A percentile compares a stretch with the other conserved stretches of the same genome.
Evolutionary conservation across 2,113 vertebrate species (phyloP).

Genomic region (Heloderma charlesbogerti): DNA sequence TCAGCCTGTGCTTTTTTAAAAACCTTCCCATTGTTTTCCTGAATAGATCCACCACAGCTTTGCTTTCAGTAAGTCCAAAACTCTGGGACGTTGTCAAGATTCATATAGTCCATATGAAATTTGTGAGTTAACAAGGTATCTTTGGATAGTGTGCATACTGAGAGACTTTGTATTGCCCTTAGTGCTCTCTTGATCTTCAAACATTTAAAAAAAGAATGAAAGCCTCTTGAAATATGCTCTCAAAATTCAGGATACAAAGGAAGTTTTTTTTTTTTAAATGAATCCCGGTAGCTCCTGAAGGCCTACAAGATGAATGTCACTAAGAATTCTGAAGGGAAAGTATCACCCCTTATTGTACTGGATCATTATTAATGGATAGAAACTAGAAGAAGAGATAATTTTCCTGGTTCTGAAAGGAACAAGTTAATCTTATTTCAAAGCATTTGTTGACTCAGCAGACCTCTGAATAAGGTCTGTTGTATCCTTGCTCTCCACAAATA

Average conservation of each 20-base stretch:
- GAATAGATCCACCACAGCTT: background rate
- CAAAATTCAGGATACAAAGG: background rate
- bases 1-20: background rate
- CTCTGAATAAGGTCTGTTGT: rapidly evolving
- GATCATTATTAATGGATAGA: conserved; percentile 37
- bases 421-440: background rate
- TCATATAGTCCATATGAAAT: background rate
- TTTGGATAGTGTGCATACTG: background rate
- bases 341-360: background rate
- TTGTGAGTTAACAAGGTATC: background rate
- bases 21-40: background rate
- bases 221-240: background rate
- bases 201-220: background rate
- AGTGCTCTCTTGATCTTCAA: background rate
- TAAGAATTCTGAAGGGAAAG: conserved; percentile 8
- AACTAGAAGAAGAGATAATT: conserved; percentile 33
- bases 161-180: background rate
- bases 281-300: conserved; percentile 1
- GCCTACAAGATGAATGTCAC: conserved; percentile 11
- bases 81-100: background rate
- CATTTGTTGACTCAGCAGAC: conserved; percentile 1
- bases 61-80: conserved; percentile 31
- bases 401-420: background rate
- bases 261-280: background rate
- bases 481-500: background rate